These are phyloP conservation scores for Zelleria hepariella DNA, from an alignment of 2,888 invertebrate species.

Conservation along the genomic window DNA sequence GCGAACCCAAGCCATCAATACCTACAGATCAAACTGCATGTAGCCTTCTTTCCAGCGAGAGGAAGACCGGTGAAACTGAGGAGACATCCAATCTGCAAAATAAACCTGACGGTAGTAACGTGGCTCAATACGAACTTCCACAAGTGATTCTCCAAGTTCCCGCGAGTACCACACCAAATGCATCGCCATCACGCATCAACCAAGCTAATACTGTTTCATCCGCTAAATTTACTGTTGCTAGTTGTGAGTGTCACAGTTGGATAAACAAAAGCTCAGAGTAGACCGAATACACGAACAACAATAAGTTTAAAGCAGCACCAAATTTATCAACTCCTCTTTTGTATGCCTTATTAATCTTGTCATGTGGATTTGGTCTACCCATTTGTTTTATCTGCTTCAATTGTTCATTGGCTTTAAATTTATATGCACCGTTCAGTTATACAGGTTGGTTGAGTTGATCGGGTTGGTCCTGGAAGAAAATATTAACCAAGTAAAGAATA, in stretches of 20 bases:
- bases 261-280: slow-evolving; percentile 43
- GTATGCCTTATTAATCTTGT: background rate
- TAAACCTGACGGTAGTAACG: slow-evolving; percentile 75
- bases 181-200: slow-evolving; percentile 68
- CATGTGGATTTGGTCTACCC: slow-evolving; percentile 40
- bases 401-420: slow-evolving; percentile 27
- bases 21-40: slow-evolving; percentile 66
- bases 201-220: slow-evolving; percentile 64
- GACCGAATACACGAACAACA: slow-evolving; percentile 22
- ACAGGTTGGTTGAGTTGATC: background rate
- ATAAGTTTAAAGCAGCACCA: background rate
- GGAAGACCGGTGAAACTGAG: slow-evolving; percentile 50
- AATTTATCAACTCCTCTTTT: background rate
- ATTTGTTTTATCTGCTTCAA: slow-evolving; percentile 36
- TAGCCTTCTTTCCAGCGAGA: slow-evolving; percentile 57
- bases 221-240: slow-evolving; percentile 72
- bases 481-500: too few relatives aligned
- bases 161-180: slow-evolving; percentile 72
- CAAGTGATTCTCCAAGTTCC: slow-evolving; percentile 85
- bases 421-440: background rate
- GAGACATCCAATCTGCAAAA: slow-evolving; percentile 49
- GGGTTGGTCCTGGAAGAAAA: too few relatives aligned
- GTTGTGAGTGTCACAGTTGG: slow-evolving; percentile 75
- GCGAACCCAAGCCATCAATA: slow-evolving; percentile 50
- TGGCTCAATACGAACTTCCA: slow-evolving; percentile 78